Evolutionary conservation across 2,113 vertebrate species (phyloP), one percentile per base, ranked within the genome.

Genomic region (Chlamydotis undulata): DNA sequence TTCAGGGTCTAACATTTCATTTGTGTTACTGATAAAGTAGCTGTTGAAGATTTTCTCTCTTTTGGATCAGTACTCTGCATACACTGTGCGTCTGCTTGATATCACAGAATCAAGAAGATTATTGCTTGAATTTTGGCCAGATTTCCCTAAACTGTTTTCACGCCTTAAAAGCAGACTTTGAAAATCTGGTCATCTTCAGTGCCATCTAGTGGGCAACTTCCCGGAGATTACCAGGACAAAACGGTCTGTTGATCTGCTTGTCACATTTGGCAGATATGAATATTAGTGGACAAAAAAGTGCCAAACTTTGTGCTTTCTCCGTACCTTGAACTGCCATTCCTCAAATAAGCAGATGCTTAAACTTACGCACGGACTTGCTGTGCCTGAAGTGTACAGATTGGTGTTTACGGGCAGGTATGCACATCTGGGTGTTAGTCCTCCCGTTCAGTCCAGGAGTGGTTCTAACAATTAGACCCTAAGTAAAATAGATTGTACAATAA

Each of bases 191-290:
- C 69, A 41, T 64, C 95, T 89, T 65, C 89, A 77, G 76, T 90
- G 96, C 96, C 96, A 96, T 87, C 96, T 97, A 82, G 92, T 90
- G 97, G 96, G 39, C 49, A 83, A 6, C 1, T 1, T 18, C 9
- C 24, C 0, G 3, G 55, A 83, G 35, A 28, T 15, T 4, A 47
- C 12, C 47, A 22, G 68, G 28, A 78, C 33, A 16, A 3, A 65
- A 69, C 7, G 50, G 6, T 22, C 19, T 28, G 3, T 29, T 31
- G 17, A 22, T 11, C 33, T 53, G 8, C 78, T 33, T 64, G 31
- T 26, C 64, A 7, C 8, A 1, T 45, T 19, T 65, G 47, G 25
- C 22, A 53, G 22, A 10, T 49, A 4, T 1, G 41, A 57, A 5
- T 45, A 14, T 52, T 6, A 33, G 41, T 7, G 9, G 41, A 35